These are phyloP conservation scores for Piprites chloris DNA, from an alignment of 2,113 vertebrate genomes.

Conservation along the genomic window DNA sequence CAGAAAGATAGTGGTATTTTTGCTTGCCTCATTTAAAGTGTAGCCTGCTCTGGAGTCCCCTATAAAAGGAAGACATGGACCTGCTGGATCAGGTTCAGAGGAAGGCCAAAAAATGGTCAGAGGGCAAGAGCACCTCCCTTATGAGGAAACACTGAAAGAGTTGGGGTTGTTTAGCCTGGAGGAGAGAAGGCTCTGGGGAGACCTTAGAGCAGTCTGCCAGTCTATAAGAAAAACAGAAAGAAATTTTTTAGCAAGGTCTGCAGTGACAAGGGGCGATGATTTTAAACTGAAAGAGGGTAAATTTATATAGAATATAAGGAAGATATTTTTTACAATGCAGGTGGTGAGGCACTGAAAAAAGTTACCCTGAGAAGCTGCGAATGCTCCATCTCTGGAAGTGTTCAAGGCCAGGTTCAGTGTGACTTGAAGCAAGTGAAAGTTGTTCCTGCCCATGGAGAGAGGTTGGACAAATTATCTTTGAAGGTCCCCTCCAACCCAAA, in stretches of 20 bases:
- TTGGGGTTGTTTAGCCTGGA: not conserved
- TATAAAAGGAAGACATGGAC: not conserved
- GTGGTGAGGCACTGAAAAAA: not conserved
- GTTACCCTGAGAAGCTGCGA: not conserved
- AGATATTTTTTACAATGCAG: not conserved
- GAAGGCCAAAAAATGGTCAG: not conserved
- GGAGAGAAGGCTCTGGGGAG: not conserved
- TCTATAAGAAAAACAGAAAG: not conserved
- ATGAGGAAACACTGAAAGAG: not conserved
- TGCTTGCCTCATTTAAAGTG: not conserved
- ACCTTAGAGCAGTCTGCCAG: not conserved
- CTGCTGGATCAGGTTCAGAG: not conserved
- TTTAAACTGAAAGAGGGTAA: not conserved
- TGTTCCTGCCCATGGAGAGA: not conserved
- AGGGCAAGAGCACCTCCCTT: not conserved
- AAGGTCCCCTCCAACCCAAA: not conserved
- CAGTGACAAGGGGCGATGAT: not conserved
- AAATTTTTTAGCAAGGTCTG: not conserved
- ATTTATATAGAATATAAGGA: not conserved
- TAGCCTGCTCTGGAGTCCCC: not conserved
- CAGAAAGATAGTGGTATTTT: not conserved
- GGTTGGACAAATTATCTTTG: not conserved
- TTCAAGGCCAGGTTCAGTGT: fast-evolving
- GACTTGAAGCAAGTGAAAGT: not conserved
- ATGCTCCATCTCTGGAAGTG: not conserved